phyloP scores from a whole-genome alignment of 2,797 vertebrate species.

The Brachymystax lenok region DNA sequence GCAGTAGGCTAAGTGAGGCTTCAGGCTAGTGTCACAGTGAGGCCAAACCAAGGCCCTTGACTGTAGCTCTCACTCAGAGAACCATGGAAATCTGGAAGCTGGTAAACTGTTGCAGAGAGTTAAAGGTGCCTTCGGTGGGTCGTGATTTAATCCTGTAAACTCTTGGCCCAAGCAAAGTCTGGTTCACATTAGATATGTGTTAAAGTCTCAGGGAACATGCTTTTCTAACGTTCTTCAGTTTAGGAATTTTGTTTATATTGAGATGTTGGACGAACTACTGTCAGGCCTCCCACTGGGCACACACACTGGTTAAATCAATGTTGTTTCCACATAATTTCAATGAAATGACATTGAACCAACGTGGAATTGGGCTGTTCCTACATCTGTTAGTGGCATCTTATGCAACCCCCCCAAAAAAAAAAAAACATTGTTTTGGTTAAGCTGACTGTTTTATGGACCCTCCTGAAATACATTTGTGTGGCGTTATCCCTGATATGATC shows the following conservation, averaged over 20 bases:
- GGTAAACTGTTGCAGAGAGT: constrained; percentile 13
- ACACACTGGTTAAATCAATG: too few relatives aligned
- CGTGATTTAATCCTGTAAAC: constrained; percentile 43
- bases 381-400: not conserved
- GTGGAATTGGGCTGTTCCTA: too few relatives aligned
- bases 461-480: constrained; percentile 38
- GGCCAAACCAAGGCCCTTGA: constrained; percentile 40
- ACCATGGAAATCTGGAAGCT: constrained; percentile 19
- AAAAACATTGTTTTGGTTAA: not conserved
- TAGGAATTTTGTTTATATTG: constrained; percentile 51
- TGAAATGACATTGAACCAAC: too few relatives aligned
- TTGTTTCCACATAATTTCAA: too few relatives aligned
- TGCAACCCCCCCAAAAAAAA: not conserved
- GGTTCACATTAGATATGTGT: constrained; percentile 49
- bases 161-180: constrained; percentile 34
- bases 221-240: constrained; percentile 23
- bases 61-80: constrained; percentile 9
- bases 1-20: constrained; percentile 38
- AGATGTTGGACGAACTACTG: constrained; percentile 30
- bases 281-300: constrained; percentile 8
- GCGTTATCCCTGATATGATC: constrained; percentile 53
- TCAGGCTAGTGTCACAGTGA: constrained; percentile 47
- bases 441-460: not conserved
- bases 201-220: constrained; percentile 40
- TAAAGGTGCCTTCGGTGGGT: constrained; percentile 14